Conservation (phyloP, 2,797 vertebrate species). For the Acanthurus tractus region DNA sequence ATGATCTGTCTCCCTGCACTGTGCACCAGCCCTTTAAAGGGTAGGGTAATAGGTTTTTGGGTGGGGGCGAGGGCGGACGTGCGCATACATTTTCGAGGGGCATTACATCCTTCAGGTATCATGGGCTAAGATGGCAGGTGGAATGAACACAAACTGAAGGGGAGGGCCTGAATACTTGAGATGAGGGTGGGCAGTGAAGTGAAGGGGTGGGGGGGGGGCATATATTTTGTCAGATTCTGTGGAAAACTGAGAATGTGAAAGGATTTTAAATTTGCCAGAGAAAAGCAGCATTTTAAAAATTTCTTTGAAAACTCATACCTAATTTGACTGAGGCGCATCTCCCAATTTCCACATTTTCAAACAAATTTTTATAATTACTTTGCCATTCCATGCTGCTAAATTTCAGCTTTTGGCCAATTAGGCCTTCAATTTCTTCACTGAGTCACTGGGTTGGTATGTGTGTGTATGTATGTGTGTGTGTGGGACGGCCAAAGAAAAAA, state of each 20-base stretch:
- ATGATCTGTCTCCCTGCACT: conserved; percentile 76
- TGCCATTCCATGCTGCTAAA: conserved; percentile 23
- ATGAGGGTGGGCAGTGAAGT: not conserved
- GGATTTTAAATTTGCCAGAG: not conserved
- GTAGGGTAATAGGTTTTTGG: conserved; percentile 79
- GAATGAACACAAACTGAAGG: conserved; percentile 29
- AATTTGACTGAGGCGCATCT: not conserved
- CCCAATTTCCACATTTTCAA: not conserved
- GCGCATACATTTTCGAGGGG: conserved; percentile 63
- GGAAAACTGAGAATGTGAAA: not conserved
- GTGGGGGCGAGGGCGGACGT: conserved; percentile 55
- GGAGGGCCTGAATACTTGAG: conserved; percentile 21
- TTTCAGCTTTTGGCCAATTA: conserved; percentile 34
- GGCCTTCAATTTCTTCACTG: conserved; percentile 42
- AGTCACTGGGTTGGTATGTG: conserved; percentile 26
- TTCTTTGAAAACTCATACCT: not conserved
- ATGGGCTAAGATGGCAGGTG: conserved; percentile 34
- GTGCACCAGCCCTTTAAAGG: conserved; percentile 76
- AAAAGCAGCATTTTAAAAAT: conserved; percentile 20
- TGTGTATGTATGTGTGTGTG: conserved; percentile 3
- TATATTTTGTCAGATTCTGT: not conserved
- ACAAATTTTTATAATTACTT: conserved; percentile 32
- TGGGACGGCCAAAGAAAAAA: conserved; percentile 28
- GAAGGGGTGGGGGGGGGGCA: not conserved
- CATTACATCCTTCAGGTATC: conserved; percentile 73